These are phyloP conservation scores for Nasua narica DNA, from an alignment of 2,797 vertebrate species.

Conservation along the genomic window DNA sequence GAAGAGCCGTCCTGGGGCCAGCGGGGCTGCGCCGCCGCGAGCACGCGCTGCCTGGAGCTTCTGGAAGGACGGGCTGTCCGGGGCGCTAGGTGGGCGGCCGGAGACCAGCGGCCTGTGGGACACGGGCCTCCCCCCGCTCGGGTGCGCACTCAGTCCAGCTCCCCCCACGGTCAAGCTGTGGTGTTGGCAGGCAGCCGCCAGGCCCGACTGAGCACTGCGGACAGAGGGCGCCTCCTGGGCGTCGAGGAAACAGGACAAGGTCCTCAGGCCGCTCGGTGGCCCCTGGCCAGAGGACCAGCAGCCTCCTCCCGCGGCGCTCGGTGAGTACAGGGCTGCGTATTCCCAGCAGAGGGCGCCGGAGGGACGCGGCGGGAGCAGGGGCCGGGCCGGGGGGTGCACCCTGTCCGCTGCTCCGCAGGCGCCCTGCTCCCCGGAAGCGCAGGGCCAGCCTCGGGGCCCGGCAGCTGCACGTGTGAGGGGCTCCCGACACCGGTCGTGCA, in stretches of 20 bases:
- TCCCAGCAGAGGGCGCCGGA: neutral
- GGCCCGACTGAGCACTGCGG: neutral
- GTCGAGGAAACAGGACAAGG: neutral
- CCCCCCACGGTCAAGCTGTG: neutral
- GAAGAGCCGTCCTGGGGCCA: neutral
- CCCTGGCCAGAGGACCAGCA: neutral
- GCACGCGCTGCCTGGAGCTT: neutral
- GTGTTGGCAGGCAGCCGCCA: constrained; percentile 4
- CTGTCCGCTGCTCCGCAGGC: rapidly evolving
- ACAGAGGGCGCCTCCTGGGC: neutral
- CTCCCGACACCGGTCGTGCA: neutral
- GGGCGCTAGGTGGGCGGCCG: neutral
- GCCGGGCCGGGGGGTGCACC: neutral
- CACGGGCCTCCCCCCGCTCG: too few species aligned
- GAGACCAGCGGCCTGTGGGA: neutral
- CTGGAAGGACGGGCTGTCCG: neutral
- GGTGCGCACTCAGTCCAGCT: neutral
- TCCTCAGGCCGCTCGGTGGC: neutral
- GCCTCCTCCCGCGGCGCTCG: neutral
- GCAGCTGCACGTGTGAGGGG: neutral
- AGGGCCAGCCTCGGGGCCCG: too few species aligned
- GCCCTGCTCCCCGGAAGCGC: neutral
- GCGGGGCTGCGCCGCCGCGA: neutral
- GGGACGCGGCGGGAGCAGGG: neutral
- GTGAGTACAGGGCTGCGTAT: neutral